Conservation (phyloP, 2,113 vertebrate species). For the Cephalopholis sonnerati region DNA sequence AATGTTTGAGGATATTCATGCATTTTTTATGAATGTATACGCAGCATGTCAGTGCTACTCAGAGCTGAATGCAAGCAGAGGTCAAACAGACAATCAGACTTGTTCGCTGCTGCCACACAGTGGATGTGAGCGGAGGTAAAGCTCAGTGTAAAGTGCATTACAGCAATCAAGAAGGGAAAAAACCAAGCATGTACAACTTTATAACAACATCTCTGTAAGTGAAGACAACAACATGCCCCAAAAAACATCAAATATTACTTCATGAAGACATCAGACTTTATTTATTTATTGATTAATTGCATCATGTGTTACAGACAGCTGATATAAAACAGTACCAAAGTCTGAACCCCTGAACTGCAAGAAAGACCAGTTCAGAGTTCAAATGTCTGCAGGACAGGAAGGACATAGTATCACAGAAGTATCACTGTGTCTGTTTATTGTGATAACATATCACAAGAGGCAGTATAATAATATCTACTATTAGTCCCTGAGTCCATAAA, state of each 20-base stretch:
- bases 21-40: neutral
- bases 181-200: neutral
- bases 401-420: neutral
- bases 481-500: neutral
- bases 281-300: neutral
- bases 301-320: neutral
- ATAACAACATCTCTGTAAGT: neutral
- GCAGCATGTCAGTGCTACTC: neutral
- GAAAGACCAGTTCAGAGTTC: neutral
- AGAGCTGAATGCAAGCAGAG: neutral
- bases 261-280: neutral
- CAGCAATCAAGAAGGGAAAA: neutral
- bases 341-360: neutral
- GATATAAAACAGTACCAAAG: neutral
- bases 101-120: constrained; percentile 57
- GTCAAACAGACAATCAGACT: neutral
- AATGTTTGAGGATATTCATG: neutral
- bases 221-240: neutral
- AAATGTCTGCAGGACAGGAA: neutral
- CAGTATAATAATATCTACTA: neutral
- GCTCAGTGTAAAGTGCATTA: neutral
- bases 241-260: neutral
- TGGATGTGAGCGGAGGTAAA: constrained; percentile 36
- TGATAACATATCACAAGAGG: constrained; percentile 16
- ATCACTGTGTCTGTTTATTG: neutral